Conservation (phyloP, 2,797 vertebrate genomes). For the Fringilla coelebs region DNA sequence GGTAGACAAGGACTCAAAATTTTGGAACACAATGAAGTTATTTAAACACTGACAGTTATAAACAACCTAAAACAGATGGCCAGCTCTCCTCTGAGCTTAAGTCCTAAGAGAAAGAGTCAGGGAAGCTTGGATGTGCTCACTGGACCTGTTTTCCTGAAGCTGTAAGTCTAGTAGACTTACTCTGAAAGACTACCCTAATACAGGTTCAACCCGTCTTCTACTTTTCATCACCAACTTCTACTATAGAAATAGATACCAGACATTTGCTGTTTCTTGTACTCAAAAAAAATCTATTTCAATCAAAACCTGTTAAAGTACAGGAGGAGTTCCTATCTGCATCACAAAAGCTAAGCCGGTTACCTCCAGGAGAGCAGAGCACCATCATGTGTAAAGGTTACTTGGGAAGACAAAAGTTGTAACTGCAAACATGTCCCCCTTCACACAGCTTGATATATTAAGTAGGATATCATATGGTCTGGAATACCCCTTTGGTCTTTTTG, state of each 20-base stretch:
- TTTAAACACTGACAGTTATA: not conserved
- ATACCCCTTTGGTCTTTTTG: not conserved
- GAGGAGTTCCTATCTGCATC: not conserved
- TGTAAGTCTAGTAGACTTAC: not conserved
- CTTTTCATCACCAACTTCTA: not conserved
- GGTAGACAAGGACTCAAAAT: not conserved
- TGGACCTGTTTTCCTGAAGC: not conserved
- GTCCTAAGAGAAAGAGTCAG: not conserved
- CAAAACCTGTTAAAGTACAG: not conserved
- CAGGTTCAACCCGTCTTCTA: not conserved
- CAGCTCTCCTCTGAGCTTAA: not conserved
- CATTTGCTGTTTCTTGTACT: not conserved
- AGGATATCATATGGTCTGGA: not conserved
- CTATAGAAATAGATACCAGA: not conserved
- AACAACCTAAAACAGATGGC: not conserved
- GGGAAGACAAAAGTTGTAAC: not conserved
- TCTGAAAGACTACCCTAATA: not conserved
- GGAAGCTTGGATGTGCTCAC: not conserved
- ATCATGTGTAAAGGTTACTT: not conserved
- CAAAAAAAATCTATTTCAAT: not conserved
- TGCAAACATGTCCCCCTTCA: not conserved
- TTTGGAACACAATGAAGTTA: not conserved
- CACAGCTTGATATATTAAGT: not conserved
- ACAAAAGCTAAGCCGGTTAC: not conserved
- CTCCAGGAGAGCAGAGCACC: not conserved